phyloP scores from a whole-genome alignment of 1,140 invertebrate genomes.

The Bombus haemorrhoidalis region DNA sequence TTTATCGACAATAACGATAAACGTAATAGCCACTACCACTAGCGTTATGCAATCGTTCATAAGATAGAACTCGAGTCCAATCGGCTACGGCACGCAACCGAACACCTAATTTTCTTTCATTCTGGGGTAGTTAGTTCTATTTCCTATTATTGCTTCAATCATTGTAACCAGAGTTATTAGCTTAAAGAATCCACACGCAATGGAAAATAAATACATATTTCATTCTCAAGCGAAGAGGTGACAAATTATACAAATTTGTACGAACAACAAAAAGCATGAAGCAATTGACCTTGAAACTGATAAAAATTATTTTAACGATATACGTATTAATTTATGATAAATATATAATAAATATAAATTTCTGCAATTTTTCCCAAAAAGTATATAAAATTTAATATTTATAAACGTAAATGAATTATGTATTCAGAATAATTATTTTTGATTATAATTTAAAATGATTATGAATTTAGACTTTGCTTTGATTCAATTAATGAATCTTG shows the following conservation, averaged over 20 bases:
- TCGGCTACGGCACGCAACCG: conserved; percentile 31
- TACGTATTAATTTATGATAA: no score
- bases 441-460: no score
- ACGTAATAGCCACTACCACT: background rate
- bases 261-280: no score
- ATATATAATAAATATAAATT: no score
- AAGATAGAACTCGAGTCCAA: conserved; percentile 29
- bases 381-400: no score
- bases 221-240: background rate
- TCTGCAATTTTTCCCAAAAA: no score
- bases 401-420: no score
- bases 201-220: background rate
- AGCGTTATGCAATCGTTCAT: conserved; percentile 33
- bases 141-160: conserved; percentile 43
- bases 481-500: no score
- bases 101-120: conserved; percentile 49
- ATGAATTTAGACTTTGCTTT: no score
- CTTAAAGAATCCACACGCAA: background rate
- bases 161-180: background rate
- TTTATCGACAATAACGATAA: background rate
- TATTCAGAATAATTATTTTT: no score
- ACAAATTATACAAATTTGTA: background rate
- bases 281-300: no score
- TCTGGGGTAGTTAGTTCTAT: conserved; percentile 45
- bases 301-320: no score